Evolutionary conservation across 2,797 vertebrate species (phyloP).

Genomic region (Sebastes alutus): DNA sequence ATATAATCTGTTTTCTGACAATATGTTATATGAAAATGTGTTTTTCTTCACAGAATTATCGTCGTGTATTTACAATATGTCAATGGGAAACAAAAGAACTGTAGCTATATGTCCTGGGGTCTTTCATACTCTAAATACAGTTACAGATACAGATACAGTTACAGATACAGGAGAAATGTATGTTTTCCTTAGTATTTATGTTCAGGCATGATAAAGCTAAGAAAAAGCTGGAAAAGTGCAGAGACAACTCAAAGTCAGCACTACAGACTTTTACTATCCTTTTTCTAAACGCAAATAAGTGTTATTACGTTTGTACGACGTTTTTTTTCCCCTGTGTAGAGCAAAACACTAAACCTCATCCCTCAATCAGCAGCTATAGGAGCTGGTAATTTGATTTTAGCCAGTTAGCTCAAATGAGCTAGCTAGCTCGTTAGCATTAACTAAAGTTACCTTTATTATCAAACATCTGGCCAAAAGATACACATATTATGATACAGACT

Average conservation of each 20-base stretch:
- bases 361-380: not conserved
- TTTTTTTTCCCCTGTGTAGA: accelerated
- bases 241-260: not conserved
- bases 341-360: not conserved
- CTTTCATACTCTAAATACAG: not conserved
- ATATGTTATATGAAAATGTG: not conserved
- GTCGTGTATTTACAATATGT: too few relatives aligned
- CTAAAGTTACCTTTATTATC: slow-evolving; percentile 3
- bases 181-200: accelerated
- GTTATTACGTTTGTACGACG: not conserved
- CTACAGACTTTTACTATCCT: not conserved
- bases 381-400: slow-evolving; percentile 13
- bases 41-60: accelerated
- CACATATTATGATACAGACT: accelerated
- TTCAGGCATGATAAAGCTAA: not conserved
- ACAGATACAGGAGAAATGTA: too few relatives aligned
- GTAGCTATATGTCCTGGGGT: not conserved
- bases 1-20: accelerated
- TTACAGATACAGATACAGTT: not conserved
- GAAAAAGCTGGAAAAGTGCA: not conserved
- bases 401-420: not conserved
- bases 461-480: not conserved
- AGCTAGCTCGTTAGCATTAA: slow-evolving; percentile 40
- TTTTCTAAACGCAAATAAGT: not conserved
- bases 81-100: not conserved